Evolutionary conservation across 2,797 vertebrate genomes (phyloP).

Genomic region (Eleutherodactylus coqui): DNA sequence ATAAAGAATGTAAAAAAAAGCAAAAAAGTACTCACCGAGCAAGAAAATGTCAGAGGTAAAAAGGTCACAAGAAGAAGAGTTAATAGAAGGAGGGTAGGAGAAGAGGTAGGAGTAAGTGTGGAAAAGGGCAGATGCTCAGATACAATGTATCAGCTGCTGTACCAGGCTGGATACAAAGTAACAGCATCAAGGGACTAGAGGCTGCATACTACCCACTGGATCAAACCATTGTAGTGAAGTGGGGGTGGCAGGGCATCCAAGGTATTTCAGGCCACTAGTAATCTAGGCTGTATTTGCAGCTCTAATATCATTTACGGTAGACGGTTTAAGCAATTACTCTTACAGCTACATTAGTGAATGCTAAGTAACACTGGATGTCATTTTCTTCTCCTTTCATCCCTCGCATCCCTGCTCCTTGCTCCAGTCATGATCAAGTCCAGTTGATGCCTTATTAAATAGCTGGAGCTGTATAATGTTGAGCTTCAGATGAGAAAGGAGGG

Average conservation of each 20-base stretch:
- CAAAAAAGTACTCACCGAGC: conserved; percentile 63
- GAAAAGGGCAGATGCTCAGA: conserved; percentile 57
- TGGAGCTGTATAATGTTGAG: conserved; percentile 63
- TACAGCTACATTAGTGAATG: neutral
- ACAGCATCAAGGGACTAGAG: conserved; percentile 61
- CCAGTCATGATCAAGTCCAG: conserved; percentile 12
- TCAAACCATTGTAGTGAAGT: conserved; percentile 27
- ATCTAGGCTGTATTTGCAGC: neutral
- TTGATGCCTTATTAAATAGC: conserved; percentile 64
- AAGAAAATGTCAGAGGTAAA: conserved; percentile 64
- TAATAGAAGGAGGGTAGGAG: conserved; percentile 52
- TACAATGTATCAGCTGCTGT: conserved; percentile 60
- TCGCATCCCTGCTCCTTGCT: neutral
- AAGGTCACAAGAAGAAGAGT: conserved; percentile 63
- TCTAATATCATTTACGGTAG: neutral
- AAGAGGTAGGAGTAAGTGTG: conserved; percentile 33
- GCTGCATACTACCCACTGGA: conserved; percentile 58
- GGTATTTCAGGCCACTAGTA: neutral
- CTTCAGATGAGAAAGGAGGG: conserved; percentile 59
- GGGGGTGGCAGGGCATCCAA: neutral
- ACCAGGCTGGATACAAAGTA: conserved; percentile 63
- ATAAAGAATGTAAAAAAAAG: conserved; percentile 44
- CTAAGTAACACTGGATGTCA: too few species aligned
- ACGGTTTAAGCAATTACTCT: neutral
- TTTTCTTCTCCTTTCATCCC: neutral